phyloP scores from a whole-genome alignment of 2,888 invertebrate species.

The Watsonalla binaria region DNA sequence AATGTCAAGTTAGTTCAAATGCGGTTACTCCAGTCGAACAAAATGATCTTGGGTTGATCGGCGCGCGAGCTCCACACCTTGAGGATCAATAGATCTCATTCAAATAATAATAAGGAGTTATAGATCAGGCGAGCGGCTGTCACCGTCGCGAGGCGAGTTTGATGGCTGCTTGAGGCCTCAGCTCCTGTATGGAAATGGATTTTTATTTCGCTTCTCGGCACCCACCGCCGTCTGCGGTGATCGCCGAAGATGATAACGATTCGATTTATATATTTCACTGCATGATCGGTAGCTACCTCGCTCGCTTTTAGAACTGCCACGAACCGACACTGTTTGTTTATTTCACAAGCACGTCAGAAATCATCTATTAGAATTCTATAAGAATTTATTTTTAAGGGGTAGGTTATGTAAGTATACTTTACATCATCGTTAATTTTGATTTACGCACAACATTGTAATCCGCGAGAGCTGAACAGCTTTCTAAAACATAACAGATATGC shows the following conservation, averaged over 20 bases:
- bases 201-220: constrained; percentile 67
- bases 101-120: constrained; percentile 78
- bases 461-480: constrained; percentile 6
- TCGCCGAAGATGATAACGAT: constrained; percentile 71
- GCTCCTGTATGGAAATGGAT: constrained; percentile 74
- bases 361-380: too few species aligned
- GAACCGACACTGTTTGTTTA: constrained; percentile 32
- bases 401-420: too few species aligned
- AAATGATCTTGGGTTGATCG: constrained; percentile 72
- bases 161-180: constrained; percentile 37
- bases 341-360: too few species aligned
- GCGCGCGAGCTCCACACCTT: constrained; percentile 73
- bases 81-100: constrained; percentile 76
- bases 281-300: constrained; percentile 70
- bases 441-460: neutral
- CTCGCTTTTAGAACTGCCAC: constrained; percentile 65
- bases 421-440: neutral
- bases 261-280: constrained; percentile 75
- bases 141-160: constrained; percentile 13
- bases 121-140: constrained; percentile 63
- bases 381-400: too few species aligned
- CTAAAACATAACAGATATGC: constrained; percentile 6
- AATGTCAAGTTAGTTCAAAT: constrained; percentile 77
- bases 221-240: constrained; percentile 62
- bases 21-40: constrained; percentile 74